These are phyloP conservation scores for Drosophila pseudotakahashii DNA, from an alignment of 2,888 invertebrate genomes.

Conservation along the genomic window DNA sequence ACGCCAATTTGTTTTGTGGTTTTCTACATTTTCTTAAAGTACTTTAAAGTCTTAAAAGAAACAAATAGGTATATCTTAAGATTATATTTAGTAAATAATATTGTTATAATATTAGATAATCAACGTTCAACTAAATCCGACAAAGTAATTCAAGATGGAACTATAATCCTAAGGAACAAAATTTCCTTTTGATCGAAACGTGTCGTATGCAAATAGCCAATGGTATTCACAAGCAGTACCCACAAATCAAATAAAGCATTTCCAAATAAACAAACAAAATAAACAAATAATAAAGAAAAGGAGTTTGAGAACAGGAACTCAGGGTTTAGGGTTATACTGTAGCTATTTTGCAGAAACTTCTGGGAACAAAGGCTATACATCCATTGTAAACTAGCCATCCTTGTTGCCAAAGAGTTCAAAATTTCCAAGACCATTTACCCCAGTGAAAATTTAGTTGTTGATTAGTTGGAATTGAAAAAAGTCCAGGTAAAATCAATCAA, in stretches of 20 bases:
- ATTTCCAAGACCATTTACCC: not conserved
- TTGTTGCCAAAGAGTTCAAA: not conserved
- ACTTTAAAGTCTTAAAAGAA: no score
- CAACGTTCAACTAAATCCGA: no score
- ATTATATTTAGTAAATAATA: no score
- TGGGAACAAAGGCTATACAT: not conserved
- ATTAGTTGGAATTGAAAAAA: not conserved
- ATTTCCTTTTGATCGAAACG: not conserved
- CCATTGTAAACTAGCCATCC: not conserved
- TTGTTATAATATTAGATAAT: no score
- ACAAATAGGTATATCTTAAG: no score
- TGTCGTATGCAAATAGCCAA: not conserved
- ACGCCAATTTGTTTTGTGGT: slow-evolving; percentile 17
- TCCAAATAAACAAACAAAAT: no score
- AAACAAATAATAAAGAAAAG: not conserved
- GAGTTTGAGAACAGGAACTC: not conserved
- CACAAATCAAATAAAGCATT: not conserved
- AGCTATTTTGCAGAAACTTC: not conserved
- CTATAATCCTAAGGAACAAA: not conserved
- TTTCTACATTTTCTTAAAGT: slow-evolving; percentile 7
- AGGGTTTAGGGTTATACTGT: not conserved
- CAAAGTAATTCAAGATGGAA: not conserved
- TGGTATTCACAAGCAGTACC: not conserved
- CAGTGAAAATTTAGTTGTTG: not conserved
- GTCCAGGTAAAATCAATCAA: not conserved